These are phyloP conservation scores for Clarias gariepinus DNA, from an alignment of 2,113 vertebrate genomes.

Conservation along the genomic window DNA sequence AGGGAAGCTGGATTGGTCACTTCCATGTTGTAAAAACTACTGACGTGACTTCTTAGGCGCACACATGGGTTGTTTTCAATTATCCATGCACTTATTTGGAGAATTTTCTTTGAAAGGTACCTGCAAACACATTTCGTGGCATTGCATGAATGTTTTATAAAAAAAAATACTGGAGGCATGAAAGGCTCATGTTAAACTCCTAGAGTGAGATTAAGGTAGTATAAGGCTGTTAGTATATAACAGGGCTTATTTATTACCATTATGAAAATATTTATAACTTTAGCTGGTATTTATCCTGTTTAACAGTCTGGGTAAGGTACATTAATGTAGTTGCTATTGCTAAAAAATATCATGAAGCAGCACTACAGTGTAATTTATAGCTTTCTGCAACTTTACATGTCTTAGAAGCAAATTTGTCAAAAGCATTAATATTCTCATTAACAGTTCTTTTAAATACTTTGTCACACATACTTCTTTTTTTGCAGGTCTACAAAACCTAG, in stretches of 20 bases:
- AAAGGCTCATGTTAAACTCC: not conserved
- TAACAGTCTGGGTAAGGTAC: not conserved
- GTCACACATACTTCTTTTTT: no score
- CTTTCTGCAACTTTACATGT: not conserved
- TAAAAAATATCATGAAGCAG: not conserved
- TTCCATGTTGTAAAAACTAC: no score
- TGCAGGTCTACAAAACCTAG: no score
- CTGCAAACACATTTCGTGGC: not conserved
- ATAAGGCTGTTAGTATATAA: not conserved
- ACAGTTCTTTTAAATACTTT: no score
- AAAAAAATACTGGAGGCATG: not conserved
- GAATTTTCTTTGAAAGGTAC: not conserved
- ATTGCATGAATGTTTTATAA: not conserved
- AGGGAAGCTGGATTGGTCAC: no score
- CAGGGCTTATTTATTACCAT: not conserved
- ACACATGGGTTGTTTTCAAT: not conserved
- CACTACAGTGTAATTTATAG: not conserved
- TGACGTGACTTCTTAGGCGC: no score
- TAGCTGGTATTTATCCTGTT: not conserved
- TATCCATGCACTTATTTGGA: not conserved
- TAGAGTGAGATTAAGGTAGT: not conserved
- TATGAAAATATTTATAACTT: not conserved
- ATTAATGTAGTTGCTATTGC: not conserved
- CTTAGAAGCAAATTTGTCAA: not conserved
- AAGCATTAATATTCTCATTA: not conserved